Conservation (phyloP, 2,113 vertebrate genomes). For the Poecile atricapillus region DNA sequence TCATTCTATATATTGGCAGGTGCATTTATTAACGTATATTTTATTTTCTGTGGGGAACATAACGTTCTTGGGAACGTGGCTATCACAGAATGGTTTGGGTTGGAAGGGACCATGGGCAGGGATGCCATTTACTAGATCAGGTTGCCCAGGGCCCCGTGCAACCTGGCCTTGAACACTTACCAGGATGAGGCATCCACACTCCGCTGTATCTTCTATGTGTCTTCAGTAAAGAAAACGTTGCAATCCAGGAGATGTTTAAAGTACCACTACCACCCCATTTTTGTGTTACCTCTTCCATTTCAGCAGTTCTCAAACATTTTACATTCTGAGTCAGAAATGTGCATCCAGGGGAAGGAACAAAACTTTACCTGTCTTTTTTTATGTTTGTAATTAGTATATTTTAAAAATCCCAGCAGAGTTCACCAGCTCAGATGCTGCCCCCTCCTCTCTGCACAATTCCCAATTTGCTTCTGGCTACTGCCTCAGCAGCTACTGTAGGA, state of each 20-base stretch:
- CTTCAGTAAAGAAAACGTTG: background rate
- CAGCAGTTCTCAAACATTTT: background rate
- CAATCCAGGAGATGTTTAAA: background rate
- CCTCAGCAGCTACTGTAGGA: background rate
- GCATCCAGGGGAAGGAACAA: background rate
- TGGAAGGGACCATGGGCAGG: background rate
- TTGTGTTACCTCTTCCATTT: background rate
- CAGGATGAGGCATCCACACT: background rate
- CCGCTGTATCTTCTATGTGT: background rate
- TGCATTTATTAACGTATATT: fast-evolving
- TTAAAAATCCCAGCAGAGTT: background rate
- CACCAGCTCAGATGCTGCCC: background rate
- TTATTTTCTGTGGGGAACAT: background rate
- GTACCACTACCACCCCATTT: background rate
- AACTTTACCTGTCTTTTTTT: background rate
- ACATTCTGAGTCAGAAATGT: background rate
- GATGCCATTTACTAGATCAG: background rate
- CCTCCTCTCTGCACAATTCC: fast-evolving
- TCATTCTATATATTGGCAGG: background rate
- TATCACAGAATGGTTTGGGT: background rate
- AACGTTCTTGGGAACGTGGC: background rate
- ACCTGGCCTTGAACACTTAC: fast-evolving
- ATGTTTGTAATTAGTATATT: background rate
- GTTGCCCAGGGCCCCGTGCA: background rate
- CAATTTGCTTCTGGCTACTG: background rate